A percentile compares a stretch with the other conserved stretches of the same genome.
Evolutionary conservation across 2,113 vertebrate species (phyloP).

Genomic region (Salvelinus fontinalis): DNA sequence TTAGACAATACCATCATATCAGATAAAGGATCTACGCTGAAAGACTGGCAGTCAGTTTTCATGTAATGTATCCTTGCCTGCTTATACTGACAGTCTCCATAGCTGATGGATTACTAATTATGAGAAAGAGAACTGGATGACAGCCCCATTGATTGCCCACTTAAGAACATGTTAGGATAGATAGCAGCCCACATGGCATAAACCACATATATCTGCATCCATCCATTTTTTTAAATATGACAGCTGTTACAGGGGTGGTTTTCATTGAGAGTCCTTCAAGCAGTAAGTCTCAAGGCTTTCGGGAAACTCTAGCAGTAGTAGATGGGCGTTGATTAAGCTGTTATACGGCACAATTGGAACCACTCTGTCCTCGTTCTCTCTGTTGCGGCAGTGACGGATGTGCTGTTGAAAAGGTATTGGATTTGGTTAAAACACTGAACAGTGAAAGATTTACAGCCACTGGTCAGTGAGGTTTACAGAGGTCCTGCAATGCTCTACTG

Average conservation of each 20-base stretch:
- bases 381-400: conserved; percentile 71
- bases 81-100: conserved; percentile 18
- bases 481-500: conserved; percentile 45
- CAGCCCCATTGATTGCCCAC: conserved; percentile 16
- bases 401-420: conserved; percentile 71
- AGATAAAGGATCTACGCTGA: background rate
- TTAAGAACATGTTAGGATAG: conserved; percentile 19
- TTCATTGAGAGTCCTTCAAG: conserved; percentile 33
- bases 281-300: conserved; percentile 7
- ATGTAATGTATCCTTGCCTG: conserved; percentile 13
- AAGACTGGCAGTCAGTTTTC: conserved; percentile 10
- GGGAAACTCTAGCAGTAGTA: conserved; percentile 14
- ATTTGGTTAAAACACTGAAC: conserved; percentile 77
- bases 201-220: conserved; percentile 13
- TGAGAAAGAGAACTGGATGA: conserved; percentile 13
- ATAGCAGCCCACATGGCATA: conserved; percentile 24
- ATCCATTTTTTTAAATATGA: conserved; percentile 24
- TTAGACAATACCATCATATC: background rate
- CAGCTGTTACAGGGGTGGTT: conserved; percentile 25
- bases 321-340: conserved; percentile 68
- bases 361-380: conserved; percentile 65
- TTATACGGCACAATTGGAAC: conserved; percentile 71
- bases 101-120: conserved; percentile 25
- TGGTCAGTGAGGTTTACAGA: conserved; percentile 57
- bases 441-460: conserved; percentile 70